Conservation (phyloP, 2,888 invertebrate species). For the Eueremaeus valkanovi region DNA sequence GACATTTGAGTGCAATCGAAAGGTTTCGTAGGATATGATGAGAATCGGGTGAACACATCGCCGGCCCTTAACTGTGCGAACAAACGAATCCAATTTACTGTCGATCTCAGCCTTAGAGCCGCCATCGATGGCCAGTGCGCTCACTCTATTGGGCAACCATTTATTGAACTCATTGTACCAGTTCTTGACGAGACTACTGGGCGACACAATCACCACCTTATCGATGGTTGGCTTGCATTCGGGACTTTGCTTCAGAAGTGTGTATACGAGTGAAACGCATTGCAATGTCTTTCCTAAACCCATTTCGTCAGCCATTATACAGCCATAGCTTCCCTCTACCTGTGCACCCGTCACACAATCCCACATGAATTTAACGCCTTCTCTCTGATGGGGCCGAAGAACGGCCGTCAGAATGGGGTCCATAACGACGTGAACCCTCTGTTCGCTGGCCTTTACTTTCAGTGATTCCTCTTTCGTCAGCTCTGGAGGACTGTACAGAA, state of each 20-base stretch:
- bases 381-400: conserved; percentile 93
- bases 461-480: conserved; percentile 81
- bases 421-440: conserved; percentile 88
- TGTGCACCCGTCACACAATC: conserved; percentile 93
- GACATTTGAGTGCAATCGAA: conserved; percentile 84
- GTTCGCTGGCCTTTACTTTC: conserved; percentile 63
- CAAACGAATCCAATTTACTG: conserved; percentile 58
- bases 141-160: conserved; percentile 84
- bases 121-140: conserved; percentile 59
- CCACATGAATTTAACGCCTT: conserved; percentile 99
- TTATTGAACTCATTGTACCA: conserved; percentile 98
- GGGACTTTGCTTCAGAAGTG: conserved; percentile 84
- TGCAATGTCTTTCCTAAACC: conserved; percentile 96
- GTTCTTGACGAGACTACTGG: conserved; percentile 96
- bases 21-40: conserved; percentile 99
- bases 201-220: conserved; percentile 92
- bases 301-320: conserved; percentile 99
- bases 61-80: conserved; percentile 49
- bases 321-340: conserved; percentile 80
- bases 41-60: conserved; percentile 80
- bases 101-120: conserved; percentile 73
- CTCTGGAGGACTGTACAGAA: conserved; percentile 78
- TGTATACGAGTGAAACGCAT: conserved; percentile 94
- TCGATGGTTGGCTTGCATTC: conserved; percentile 82
- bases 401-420: conserved; percentile 87